Conservation (phyloP, 2,888 invertebrate genomes). For the Drosophila paramelanica region DNA sequence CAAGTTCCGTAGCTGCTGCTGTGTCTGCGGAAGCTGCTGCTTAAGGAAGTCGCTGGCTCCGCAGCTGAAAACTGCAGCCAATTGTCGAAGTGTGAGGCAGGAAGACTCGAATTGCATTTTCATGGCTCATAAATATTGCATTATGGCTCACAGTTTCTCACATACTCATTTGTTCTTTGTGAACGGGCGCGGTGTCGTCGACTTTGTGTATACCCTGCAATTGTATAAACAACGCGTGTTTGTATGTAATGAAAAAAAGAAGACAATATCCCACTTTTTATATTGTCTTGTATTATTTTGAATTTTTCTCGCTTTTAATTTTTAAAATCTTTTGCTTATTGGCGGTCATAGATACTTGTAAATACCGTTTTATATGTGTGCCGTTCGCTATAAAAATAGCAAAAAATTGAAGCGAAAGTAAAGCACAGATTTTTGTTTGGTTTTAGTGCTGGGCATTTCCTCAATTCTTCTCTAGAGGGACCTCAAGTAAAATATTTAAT, state of each 20-base stretch:
- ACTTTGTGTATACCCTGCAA: conserved; percentile 16
- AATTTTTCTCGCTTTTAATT: too few species aligned
- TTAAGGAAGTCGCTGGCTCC: conserved; percentile 54
- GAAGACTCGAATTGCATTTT: conserved; percentile 66
- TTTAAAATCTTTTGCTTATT: too few species aligned
- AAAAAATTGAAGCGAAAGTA: conserved; percentile 44
- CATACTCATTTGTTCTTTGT: conserved; percentile 34
- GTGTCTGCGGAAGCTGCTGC: conserved; percentile 66
- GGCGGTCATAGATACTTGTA: too few species aligned
- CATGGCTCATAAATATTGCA: conserved; percentile 77
- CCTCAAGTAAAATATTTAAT: conserved; percentile 32
- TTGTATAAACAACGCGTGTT: background rate
- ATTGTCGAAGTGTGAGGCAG: conserved; percentile 49
- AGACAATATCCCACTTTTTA: background rate
- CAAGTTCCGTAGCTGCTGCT: conserved; percentile 35
- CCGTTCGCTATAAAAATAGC: conserved; percentile 48
- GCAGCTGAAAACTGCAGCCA: conserved; percentile 35
- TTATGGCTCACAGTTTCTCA: conserved; percentile 37
- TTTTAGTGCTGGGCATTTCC: conserved; percentile 17
- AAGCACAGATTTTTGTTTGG: conserved; percentile 13
- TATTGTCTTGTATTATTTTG: background rate
- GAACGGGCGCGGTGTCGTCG: background rate
- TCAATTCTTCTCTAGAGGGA: conserved; percentile 13
- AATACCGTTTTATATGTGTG: background rate
- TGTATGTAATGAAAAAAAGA: background rate